phyloP scores from a whole-genome alignment of 2,797 vertebrate genomes.

The Lagodon rhomboides region DNA sequence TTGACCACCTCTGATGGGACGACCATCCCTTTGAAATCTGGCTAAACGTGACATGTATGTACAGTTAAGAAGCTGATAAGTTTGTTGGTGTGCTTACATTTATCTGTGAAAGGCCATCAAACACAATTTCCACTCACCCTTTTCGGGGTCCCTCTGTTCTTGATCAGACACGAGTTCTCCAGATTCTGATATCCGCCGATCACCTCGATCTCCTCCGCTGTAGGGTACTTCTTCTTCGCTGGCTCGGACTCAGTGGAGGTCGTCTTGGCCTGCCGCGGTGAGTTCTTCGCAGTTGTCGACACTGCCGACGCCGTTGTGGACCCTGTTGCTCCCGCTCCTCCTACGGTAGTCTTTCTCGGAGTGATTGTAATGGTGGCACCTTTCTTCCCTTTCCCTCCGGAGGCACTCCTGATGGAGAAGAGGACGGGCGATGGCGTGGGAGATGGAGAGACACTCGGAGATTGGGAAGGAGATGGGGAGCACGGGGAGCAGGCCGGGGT shows the following conservation, averaged over 20 bases:
- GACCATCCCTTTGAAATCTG: background rate
- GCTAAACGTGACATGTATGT: background rate
- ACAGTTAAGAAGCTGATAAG: background rate
- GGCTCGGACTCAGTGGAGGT: conserved; percentile 42
- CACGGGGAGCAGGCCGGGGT: conserved; percentile 71
- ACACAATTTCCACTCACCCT: conserved; percentile 83
- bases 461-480: conserved; percentile 65
- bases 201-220: conserved; percentile 92
- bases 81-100: background rate
- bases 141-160: conserved; percentile 86
- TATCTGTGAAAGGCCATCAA: background rate
- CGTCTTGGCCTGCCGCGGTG: conserved; percentile 49
- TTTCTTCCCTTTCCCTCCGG: conserved; percentile 83
- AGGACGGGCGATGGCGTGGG: conserved; percentile 59
- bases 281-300: conserved; percentile 26
- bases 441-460: conserved; percentile 71
- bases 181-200: conserved; percentile 93
- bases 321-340: conserved; percentile 1
- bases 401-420: conserved; percentile 83
- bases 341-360: conserved; percentile 78
- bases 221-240: conserved; percentile 91
- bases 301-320: conserved; percentile 13
- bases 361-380: conserved; percentile 92
- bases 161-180: conserved; percentile 90
- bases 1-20: conserved; percentile 1